These are phyloP conservation scores for Podarcis muralis DNA, from an alignment of 2,113 vertebrate species.

Conservation along the genomic window DNA sequence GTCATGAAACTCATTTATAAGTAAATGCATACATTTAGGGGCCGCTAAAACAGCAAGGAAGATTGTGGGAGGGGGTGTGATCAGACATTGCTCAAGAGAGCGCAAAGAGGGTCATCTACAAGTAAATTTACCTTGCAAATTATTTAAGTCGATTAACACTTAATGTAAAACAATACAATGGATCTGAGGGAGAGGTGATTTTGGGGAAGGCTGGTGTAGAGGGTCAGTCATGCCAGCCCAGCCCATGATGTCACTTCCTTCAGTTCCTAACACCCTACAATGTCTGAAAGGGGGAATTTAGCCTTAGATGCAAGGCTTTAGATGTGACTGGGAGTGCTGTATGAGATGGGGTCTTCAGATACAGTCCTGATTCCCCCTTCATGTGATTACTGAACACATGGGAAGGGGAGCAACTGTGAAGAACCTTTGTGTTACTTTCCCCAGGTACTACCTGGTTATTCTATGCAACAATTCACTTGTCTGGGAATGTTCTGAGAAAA, in stretches of 20 bases:
- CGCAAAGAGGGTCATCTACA: background rate
- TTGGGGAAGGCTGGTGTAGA: too few relatives aligned
- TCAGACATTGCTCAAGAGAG: slow-evolving; percentile 22
- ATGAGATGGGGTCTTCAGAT: too few relatives aligned
- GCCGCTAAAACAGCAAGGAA: slow-evolving; percentile 22
- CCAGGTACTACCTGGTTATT: background rate
- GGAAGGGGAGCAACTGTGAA: background rate
- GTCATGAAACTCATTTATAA: slow-evolving; percentile 17
- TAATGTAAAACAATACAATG: background rate
- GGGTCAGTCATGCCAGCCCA: too few relatives aligned
- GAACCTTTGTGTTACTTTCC: background rate
- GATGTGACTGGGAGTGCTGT: too few relatives aligned
- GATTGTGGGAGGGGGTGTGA: background rate
- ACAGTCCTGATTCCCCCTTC: too few relatives aligned
- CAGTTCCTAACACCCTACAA: too few relatives aligned
- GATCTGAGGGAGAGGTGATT: background rate
- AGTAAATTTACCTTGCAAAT: slow-evolving; percentile 34
- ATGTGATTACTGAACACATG: background rate
- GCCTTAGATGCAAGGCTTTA: too few relatives aligned
- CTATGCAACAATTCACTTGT: too few relatives aligned
- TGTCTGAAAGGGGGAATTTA: too few relatives aligned
- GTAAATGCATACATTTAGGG: slow-evolving; percentile 15
- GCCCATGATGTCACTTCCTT: too few relatives aligned
- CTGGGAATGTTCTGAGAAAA: background rate
- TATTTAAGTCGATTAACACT: slow-evolving; percentile 12